Percentiles rank a stretch among this genome's conserved stretches.
phyloP scores from a whole-genome alignment of 1,140 invertebrate genomes.

The Drosophila arizonae region DNA sequence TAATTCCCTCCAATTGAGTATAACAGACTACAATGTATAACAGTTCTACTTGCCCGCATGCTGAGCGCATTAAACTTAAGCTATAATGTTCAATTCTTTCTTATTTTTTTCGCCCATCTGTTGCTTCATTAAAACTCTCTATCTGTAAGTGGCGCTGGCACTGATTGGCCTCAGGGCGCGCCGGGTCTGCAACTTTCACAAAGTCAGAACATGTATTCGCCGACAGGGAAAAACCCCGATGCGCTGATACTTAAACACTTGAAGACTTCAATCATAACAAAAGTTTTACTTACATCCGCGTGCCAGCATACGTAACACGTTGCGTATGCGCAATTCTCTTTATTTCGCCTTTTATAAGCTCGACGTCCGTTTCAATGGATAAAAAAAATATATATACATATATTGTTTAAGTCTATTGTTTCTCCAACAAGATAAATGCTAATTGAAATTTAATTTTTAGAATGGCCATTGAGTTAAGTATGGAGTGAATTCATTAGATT shows the following conservation, averaged over 20 bases:
- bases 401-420: too few relatives aligned
- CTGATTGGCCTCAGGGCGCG: constrained; percentile 17
- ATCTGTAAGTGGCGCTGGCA: constrained; percentile 3
- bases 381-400: too few relatives aligned
- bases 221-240: constrained; percentile 50
- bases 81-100: not conserved
- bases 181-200: constrained; percentile 37
- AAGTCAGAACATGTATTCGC: constrained; percentile 31
- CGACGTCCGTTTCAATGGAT: constrained; percentile 2
- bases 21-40: too few relatives aligned
- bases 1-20: not conserved
- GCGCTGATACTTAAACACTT: constrained; percentile 35
- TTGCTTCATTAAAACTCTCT: constrained; percentile 22
- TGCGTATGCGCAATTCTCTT: constrained; percentile 60
- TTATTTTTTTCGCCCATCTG: not conserved
- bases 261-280: constrained; percentile 11
- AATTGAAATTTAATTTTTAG: not conserved
- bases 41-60: not conserved
- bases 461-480: too few relatives aligned
- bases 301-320: constrained; percentile 16
- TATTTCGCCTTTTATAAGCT: not conserved
- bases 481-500: too few relatives aligned
- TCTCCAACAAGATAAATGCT: not conserved
- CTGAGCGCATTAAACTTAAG: not conserved
- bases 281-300: constrained; percentile 34